A percentile compares a stretch with the other conserved stretches of the same genome.
Evolutionary conservation across 2,113 vertebrate species (phyloP).

Genomic region (Seriola quinqueradiata): DNA sequence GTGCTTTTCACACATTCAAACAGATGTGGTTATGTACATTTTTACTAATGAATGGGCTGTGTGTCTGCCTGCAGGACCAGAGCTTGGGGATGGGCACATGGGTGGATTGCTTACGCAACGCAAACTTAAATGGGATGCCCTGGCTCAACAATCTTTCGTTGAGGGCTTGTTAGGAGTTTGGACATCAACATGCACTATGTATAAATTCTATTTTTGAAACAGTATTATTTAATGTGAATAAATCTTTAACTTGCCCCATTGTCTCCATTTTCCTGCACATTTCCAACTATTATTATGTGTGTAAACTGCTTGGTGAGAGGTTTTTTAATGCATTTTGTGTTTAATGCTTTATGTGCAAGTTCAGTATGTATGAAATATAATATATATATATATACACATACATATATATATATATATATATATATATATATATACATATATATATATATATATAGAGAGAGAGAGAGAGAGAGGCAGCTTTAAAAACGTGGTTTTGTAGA

Average conservation of each 20-base stretch:
- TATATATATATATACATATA: too few relatives aligned
- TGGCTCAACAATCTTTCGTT: constrained; percentile 41
- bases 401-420: too few relatives aligned
- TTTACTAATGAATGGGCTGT: constrained; percentile 49
- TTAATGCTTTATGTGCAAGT: neutral
- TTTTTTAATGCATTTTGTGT: neutral
- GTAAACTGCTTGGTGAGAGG: neutral
- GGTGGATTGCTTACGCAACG: constrained; percentile 25
- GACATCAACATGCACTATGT: constrained; percentile 39
- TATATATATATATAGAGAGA: too few relatives aligned
- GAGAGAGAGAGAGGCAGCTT: too few relatives aligned
- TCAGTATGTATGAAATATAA: neutral
- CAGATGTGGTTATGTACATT: constrained; percentile 21
- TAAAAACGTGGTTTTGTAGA: too few relatives aligned
- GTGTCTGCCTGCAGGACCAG: constrained; percentile 71
- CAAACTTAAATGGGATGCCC: constrained; percentile 33
- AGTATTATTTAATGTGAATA: constrained; percentile 75
- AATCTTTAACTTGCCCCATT: constrained; percentile 32
- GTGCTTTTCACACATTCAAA: constrained; percentile 18
- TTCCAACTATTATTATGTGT: constrained; percentile 18
- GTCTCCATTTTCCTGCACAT: constrained; percentile 42
- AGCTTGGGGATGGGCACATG: constrained; percentile 36
- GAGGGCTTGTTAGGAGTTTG: constrained; percentile 44
- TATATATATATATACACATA: too few relatives aligned
- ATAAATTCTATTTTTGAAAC: constrained; percentile 33